Percentiles rank a stretch among this genome's conserved stretches.
Conservation (phyloP, 1,140 invertebrate species). For the Aporrectodea caliginosa region DNA sequence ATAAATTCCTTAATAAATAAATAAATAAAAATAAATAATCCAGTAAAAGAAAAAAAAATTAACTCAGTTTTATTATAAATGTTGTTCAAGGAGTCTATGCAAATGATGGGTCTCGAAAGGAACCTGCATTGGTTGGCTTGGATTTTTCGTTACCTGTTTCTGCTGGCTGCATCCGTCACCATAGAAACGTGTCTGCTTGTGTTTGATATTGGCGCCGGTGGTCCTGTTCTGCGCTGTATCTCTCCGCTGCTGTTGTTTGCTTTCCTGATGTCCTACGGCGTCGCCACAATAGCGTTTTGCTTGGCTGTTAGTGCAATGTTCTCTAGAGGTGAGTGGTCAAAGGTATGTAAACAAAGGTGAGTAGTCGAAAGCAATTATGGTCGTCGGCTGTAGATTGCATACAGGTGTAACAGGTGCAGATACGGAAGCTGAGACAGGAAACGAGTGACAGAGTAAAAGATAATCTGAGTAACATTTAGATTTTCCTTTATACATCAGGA, state of each 20-base stretch:
- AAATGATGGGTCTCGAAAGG: constrained; percentile 77
- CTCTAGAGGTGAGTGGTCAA: constrained; percentile 63
- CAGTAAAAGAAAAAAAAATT: no score
- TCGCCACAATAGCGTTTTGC: constrained; percentile 59
- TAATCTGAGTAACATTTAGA: no score
- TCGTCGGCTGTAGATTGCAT: no score
- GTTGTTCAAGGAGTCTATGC: constrained; percentile 81
- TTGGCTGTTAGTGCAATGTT: constrained; percentile 62
- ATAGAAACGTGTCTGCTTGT: constrained; percentile 56
- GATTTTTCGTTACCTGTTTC: constrained; percentile 71
- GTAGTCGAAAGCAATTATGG: no score
- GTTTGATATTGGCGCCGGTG: constrained; percentile 35
- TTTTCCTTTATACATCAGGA: no score
- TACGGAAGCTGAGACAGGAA: no score
- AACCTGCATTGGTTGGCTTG: constrained; percentile 81
- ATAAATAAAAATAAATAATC: no score
- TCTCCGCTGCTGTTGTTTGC: constrained; percentile 57
- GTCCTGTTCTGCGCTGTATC: constrained; percentile 56
- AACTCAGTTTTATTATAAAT: no score
- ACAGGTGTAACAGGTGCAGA: no score
- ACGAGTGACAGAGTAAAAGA: no score
- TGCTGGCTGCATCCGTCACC: constrained; percentile 63
- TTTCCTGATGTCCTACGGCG: constrained; percentile 59
- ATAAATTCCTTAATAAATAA: no score
- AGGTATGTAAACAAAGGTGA: no score